These are phyloP conservation scores for Eriocheir sinensis DNA, from an alignment of 1,140 invertebrate genomes.

Conservation along the genomic window DNA sequence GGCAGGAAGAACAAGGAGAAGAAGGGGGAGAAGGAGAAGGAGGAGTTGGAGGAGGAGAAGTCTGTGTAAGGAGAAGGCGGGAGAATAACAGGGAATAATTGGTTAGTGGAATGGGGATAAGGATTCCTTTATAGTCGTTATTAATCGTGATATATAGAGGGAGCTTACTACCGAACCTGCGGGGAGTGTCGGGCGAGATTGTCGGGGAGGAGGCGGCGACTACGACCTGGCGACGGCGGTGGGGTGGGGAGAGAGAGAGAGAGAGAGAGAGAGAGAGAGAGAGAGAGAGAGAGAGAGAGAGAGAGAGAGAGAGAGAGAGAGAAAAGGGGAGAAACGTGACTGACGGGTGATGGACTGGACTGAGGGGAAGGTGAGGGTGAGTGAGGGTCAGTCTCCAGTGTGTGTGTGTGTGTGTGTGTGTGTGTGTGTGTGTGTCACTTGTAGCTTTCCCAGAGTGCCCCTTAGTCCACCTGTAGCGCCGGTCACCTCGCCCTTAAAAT, in stretches of 20 bases:
- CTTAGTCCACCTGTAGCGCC: too few species aligned
- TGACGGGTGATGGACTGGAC: not conserved
- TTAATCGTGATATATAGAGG: slow-evolving; percentile 63
- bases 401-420: slow-evolving; percentile 29
- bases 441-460: not conserved
- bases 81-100: slow-evolving; percentile 38
- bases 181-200: slow-evolving; percentile 38
- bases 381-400: not conserved
- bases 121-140: slow-evolving; percentile 57
- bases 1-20: not conserved
- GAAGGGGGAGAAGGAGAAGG: not conserved
- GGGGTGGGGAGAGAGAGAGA: not conserved
- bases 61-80: not conserved
- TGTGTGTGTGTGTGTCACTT: not conserved
- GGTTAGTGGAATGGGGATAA: slow-evolving; percentile 30
- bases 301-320: not conserved
- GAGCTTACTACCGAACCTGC: slow-evolving; percentile 29
- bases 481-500: not conserved
- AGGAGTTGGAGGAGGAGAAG: not conserved
- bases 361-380: slow-evolving; percentile 7
- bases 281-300: slow-evolving; percentile 38
- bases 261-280: slow-evolving; percentile 53
- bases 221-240: not conserved
- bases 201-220: slow-evolving; percentile 7
- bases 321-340: not conserved